phyloP scores from a whole-genome alignment of 2,113 vertebrate species.

The Columba livia region DNA sequence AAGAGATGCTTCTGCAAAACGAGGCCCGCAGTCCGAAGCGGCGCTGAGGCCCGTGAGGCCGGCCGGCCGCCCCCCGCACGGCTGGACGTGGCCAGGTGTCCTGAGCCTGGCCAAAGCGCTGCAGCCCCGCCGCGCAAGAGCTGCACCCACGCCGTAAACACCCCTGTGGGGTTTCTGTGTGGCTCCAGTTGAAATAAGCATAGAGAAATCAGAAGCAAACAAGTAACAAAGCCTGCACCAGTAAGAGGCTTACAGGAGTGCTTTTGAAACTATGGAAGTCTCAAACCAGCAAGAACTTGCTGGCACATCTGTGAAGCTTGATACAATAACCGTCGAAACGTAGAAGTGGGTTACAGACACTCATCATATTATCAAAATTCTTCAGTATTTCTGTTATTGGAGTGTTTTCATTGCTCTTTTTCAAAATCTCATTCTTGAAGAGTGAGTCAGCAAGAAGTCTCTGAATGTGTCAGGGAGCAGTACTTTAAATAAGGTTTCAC shows the following conservation, averaged over 20 bases:
- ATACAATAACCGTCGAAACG: background rate
- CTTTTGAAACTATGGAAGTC: background rate
- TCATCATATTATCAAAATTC: background rate
- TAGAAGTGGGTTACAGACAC: conserved; percentile 3
- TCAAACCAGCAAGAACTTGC: background rate
- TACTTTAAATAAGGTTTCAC: conserved; percentile 32
- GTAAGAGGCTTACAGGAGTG: background rate
- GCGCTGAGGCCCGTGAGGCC: accelerated
- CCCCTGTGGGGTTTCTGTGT: accelerated
- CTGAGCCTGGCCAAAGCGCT: background rate
- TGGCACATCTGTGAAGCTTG: background rate
- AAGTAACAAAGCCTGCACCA: background rate
- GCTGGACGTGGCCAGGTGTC: background rate
- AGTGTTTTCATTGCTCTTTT: conserved; percentile 10
- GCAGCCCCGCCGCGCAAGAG: background rate
- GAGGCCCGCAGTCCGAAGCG: accelerated
- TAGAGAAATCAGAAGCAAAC: background rate
- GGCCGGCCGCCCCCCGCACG: background rate
- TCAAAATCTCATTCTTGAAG: conserved; percentile 24
- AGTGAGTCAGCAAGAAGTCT: conserved; percentile 57
- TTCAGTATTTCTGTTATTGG: background rate
- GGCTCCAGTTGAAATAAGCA: background rate
- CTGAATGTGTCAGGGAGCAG: conserved; percentile 13
- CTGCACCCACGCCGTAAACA: accelerated
- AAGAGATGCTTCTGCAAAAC: background rate